phyloP scores from a whole-genome alignment of 1,140 invertebrate species.

The Aricia agestis region DNA sequence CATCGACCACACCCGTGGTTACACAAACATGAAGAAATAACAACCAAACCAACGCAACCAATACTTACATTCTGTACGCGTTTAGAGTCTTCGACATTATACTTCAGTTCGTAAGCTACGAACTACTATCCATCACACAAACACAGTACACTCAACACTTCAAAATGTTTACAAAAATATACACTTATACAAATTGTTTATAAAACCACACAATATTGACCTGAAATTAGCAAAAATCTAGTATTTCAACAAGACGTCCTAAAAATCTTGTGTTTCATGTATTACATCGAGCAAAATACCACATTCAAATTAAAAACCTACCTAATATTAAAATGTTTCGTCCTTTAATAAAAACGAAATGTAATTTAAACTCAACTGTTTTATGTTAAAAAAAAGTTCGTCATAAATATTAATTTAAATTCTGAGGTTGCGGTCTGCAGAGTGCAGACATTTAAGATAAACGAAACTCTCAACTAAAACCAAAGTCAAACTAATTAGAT shows the following conservation, averaged over 20 bases:
- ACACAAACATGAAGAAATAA: neutral
- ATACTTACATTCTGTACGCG: conserved; percentile 81
- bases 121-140: conserved; percentile 52
- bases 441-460: neutral
- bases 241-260: neutral
- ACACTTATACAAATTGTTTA: conserved; percentile 5
- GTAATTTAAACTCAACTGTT: too few relatives aligned
- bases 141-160: conserved; percentile 34
- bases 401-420: neutral
- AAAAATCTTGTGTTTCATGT: neutral
- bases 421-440: neutral
- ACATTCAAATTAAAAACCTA: too few relatives aligned
- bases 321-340: too few relatives aligned
- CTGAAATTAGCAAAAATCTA: neutral
- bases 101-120: conserved; percentile 38
- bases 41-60: conserved; percentile 3
- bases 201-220: neutral
- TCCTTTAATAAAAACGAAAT: too few relatives aligned
- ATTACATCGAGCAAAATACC: neutral
- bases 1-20: neutral
- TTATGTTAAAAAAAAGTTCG: too few relatives aligned
- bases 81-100: conserved; percentile 81
- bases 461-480: neutral
- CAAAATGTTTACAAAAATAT: conserved; percentile 31
- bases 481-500: neutral